Evolutionary conservation across 2,797 vertebrate genomes (phyloP), one percentile per base, ranked within the genome.

Genomic region (Lophotriccus pileatus): DNA sequence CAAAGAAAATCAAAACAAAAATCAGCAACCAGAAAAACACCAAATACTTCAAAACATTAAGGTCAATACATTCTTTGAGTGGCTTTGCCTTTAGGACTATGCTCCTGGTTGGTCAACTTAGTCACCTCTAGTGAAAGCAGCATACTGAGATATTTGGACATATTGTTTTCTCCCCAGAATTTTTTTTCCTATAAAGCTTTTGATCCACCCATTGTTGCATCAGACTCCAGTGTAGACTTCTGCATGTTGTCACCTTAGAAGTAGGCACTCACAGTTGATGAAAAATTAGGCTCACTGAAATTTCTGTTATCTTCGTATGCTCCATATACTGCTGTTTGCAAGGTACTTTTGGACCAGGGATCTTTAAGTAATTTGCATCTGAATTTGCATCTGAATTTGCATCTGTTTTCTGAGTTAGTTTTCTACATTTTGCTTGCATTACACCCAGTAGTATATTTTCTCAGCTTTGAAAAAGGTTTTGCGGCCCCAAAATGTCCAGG

Each of bases 401-500:
- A n/a, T n/a, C 55, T 81, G 12, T 66, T 46, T 95, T 86, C 74
- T 79, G 44, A 69, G 21, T 47, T 77, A 34, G 21, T 67, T 93
- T 90, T 67, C 52, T 84, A n/a, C 59, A 53, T 32, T 1, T 0
- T 67, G 39, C 39, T 39, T 84, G 12, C 16, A 32, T 74, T 87
- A 14, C 28, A 90, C 83, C 56, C 93, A 82, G 41, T 50, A 74
- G 86, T 82, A 79, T 92, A 89, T 90, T 81, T 47, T 74, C 73
- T 92, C 66, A 24, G 73, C 43, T 85, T 94, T 80, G 41, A 84
- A 87, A 93, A 85, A 90, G 59, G 16, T 32, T 90, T 92, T 77
- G 56, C 0, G 43, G 55, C 90, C 90, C 75, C 87, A 95, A 92
- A 95, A 93, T 75, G 94, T 93, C 95, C 94, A 95, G 86, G 84